phyloP scores from a whole-genome alignment of 2,888 invertebrate species.

The Agriopis aurantiaria region DNA sequence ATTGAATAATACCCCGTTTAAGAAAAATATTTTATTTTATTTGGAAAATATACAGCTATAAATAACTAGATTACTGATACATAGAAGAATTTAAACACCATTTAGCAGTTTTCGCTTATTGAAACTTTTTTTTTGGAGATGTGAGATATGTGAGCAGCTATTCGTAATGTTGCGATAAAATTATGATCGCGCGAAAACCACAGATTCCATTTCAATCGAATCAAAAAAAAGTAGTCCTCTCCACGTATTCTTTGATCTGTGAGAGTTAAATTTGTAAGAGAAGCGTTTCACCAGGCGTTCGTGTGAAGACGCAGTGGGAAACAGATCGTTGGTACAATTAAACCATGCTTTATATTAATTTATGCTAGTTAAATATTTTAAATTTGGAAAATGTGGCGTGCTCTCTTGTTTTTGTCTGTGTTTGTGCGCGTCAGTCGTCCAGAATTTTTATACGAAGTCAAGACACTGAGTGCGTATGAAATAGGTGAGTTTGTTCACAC shows the following conservation, averaged over 20 bases:
- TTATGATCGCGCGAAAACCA: too few relatives aligned
- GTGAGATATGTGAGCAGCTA: too few relatives aligned
- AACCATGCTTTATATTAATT: conserved; percentile 14
- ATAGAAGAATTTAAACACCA: too few relatives aligned
- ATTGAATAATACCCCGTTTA: too few relatives aligned
- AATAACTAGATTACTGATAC: too few relatives aligned
- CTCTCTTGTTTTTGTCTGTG: conserved; percentile 51
- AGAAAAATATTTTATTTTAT: too few relatives aligned
- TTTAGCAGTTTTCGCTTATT: too few relatives aligned
- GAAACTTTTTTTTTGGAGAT: too few relatives aligned
- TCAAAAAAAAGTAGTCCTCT: conserved; percentile 37
- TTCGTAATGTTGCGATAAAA: too few relatives aligned
- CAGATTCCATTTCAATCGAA: too few relatives aligned
- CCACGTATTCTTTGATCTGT: conserved; percentile 47
- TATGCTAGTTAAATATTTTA: background rate
- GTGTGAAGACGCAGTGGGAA: conserved; percentile 47
- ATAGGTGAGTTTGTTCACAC: conserved; percentile 62
- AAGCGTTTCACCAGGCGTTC: conserved; percentile 54
- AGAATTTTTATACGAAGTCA: conserved; percentile 57
- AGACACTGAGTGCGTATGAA: conserved; percentile 61
- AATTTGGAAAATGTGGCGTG: conserved; percentile 51
- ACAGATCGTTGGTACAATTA: conserved; percentile 25
- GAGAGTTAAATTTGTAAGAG: conserved; percentile 58
- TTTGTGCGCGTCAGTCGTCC: conserved; percentile 52
- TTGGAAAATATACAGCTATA: too few relatives aligned